Percentiles rank a stretch among this genome's conserved stretches.
Conservation (phyloP, 2,113 vertebrate species). For the Dicaeum eximium region DNA sequence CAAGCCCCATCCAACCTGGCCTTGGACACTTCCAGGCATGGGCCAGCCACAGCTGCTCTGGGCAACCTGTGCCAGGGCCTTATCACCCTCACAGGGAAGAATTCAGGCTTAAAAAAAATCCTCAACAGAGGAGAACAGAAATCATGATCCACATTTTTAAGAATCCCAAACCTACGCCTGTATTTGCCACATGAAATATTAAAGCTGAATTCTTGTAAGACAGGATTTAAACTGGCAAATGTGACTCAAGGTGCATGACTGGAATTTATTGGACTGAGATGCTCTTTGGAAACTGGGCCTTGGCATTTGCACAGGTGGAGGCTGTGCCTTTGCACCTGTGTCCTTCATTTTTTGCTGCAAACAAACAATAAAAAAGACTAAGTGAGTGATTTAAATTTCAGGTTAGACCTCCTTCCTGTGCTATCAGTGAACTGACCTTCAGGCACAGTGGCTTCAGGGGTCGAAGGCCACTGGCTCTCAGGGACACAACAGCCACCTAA, state of each 20-base stretch:
- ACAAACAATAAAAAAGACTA: conserved; percentile 49
- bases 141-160: neutral
- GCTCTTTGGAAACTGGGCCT: conserved; percentile 18
- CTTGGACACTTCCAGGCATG: neutral
- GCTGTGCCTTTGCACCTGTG: conserved; percentile 11
- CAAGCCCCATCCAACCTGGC: neutral
- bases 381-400: conserved; percentile 31
- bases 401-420: conserved; percentile 72
- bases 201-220: neutral
- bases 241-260: neutral
- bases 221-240: conserved; percentile 3
- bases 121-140: neutral
- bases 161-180: neutral
- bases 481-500: conserved; percentile 80
- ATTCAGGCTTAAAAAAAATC: neutral
- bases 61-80: neutral
- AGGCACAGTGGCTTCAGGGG: conserved; percentile 82
- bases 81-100: neutral
- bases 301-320: conserved; percentile 37
- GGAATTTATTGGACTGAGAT: neutral
- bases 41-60: neutral
- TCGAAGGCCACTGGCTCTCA: conserved; percentile 78
- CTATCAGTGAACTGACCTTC: conserved; percentile 77
- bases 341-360: conserved; percentile 49
- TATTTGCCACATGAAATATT: neutral